Conservation (phyloP, 2,113 vertebrate species). For the Malurus elegans region DNA sequence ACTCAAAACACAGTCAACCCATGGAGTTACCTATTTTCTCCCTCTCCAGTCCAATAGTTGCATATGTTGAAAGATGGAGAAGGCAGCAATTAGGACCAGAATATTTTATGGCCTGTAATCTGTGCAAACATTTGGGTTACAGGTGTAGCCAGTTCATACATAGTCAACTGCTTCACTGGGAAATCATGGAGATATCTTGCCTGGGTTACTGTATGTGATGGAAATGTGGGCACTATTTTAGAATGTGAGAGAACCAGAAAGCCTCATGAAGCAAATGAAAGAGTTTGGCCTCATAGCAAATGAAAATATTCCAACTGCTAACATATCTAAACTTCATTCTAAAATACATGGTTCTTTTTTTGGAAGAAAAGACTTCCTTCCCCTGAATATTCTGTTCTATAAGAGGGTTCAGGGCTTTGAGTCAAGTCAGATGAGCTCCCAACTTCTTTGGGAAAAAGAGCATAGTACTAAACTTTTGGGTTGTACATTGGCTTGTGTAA, state of each 20-base stretch:
- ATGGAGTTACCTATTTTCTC: not conserved
- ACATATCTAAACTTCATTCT: not conserved
- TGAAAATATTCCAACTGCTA: not conserved
- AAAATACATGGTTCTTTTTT: not conserved
- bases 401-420: not conserved
- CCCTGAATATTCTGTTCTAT: not conserved
- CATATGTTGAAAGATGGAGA: not conserved
- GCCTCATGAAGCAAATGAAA: not conserved
- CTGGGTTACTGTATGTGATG: not conserved
- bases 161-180: not conserved
- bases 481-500: not conserved
- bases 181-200: not conserved
- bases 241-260: not conserved
- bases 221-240: not conserved
- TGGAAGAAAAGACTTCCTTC: not conserved
- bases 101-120: not conserved
- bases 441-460: not conserved
- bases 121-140: not conserved
- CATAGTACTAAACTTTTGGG: not conserved
- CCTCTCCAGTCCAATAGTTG: not conserved
- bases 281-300: not conserved
- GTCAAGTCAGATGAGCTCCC: not conserved
- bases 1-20: not conserved
- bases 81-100: not conserved
- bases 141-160: not conserved